Evolutionary conservation across 2,797 vertebrate genomes (phyloP), one percentile per base, ranked within the genome.

Genomic region (Eidolon dupreanum): DNA sequence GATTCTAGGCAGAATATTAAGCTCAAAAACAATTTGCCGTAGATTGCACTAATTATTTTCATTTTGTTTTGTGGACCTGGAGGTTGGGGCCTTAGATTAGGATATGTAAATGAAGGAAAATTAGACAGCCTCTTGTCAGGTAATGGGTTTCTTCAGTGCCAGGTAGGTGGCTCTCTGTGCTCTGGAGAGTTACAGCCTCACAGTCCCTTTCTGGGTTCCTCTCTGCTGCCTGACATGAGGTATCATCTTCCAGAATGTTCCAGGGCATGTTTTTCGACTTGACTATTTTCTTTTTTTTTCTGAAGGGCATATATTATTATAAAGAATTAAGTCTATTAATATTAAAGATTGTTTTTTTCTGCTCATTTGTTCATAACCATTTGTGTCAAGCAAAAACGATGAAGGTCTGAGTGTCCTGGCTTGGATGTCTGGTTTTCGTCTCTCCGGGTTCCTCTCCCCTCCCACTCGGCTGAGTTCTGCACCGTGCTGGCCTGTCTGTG

Each of bases 11-110:
- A 73, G 88, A 71, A 75, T 24, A 46, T 46, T 38, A 84, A 91
- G 55, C 79, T 81, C 36, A 19, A 22, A 96, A 89, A 94, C 86
- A 89, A 63, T 16, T 13, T 26, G 55, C 46, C 36, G 70, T 33
- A 83, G 94, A 95, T 89, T 46, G 43, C 8, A 5, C 55, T 81
- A 49, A 84, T 92, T 86, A 81, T 90, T 95, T 88, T 81, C 83
- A 83, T 53, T 92, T 90, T 2, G 0, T 74, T 75, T 10, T n/a
- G 73, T 3, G 31, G 73, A 68, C 19, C 71, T 46, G 57, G 61
- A 94, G 91, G 91, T 88, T 46, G 57, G 28, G 81, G 61, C 79
- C 91, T 78, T 20, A n/a, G 46, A n/a, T 74, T 12, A 41, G 71
- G 63, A 84, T 59, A 61, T 75, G 90, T 22, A 70, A 70, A 77